Evolutionary conservation across 2,113 vertebrate genomes (phyloP).

Genomic region (Proterorhinus semilunaris): DNA sequence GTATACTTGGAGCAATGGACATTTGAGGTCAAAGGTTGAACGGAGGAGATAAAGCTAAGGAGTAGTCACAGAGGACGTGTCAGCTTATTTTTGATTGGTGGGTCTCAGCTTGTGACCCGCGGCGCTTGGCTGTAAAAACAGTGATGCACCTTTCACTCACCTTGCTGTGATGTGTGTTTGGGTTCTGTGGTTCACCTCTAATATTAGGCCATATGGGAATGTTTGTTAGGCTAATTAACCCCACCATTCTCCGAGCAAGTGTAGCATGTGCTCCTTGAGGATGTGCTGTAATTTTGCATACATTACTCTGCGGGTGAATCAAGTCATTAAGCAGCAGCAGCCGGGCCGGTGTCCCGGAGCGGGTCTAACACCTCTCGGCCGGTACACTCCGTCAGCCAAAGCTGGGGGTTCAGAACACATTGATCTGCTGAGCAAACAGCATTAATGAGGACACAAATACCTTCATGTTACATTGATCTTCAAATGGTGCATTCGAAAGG

Average conservation of each 20-base stretch:
- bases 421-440: slow-evolving; percentile 56
- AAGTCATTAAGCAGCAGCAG: slow-evolving; percentile 4
- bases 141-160: not conserved
- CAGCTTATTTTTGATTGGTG: slow-evolving; percentile 9
- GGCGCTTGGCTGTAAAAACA: not conserved
- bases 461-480: slow-evolving; percentile 66
- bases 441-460: slow-evolving; percentile 71
- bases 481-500: slow-evolving; percentile 32
- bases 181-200: not conserved
- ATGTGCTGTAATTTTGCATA: slow-evolving; percentile 1
- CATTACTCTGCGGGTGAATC: not conserved
- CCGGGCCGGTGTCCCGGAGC: not conserved
- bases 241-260: not conserved
- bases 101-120: not conserved
- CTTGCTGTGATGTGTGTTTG: not conserved
- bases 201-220: slow-evolving; percentile 23
- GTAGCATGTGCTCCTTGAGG: not conserved
- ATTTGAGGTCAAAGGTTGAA: slow-evolving; percentile 32
- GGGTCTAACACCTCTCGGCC: slow-evolving; percentile 2
- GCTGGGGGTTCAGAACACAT: slow-evolving; percentile 35
- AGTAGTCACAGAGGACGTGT: slow-evolving; percentile 14
- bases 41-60: slow-evolving; percentile 21
- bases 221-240: slow-evolving; percentile 37
- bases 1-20: slow-evolving; percentile 26
- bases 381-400: slow-evolving; percentile 10